A percentile compares a stretch with the other conserved stretches of the same genome.
These are phyloP conservation scores for Neotoma lepida DNA, from an alignment of 2,113 vertebrate genomes.

Conservation along the genomic window DNA sequence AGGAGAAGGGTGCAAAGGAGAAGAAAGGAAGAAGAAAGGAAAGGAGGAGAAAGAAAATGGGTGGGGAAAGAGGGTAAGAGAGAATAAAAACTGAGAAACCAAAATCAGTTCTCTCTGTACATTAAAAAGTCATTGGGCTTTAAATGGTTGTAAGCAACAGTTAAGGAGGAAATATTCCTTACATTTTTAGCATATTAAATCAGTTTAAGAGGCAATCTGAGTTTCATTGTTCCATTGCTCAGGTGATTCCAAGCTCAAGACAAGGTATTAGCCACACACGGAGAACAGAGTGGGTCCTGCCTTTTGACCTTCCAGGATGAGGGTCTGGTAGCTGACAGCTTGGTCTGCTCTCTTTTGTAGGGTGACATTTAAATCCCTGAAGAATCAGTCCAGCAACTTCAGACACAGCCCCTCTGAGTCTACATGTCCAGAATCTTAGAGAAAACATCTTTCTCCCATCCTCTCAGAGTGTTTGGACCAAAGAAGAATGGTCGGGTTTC, in stretches of 20 bases:
- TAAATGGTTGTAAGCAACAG: neutral
- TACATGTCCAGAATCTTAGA: neutral
- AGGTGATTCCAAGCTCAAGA: neutral
- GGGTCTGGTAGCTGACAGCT: neutral
- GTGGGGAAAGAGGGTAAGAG: too few species aligned
- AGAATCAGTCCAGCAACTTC: neutral
- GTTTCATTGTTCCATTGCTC: neutral
- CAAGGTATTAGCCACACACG: fast-evolving
- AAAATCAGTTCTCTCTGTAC: constrained; percentile 37
- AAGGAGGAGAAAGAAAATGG: too few species aligned
- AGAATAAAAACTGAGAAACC: too few species aligned
- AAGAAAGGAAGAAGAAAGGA: too few species aligned
- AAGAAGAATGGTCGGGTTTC: neutral
- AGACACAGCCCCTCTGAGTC: neutral
- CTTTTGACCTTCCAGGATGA: neutral
- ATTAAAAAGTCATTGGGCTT: constrained; percentile 34
- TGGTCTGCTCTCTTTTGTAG: neutral
- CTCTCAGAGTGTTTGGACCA: neutral
- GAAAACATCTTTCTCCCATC: neutral
- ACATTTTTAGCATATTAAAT: neutral
- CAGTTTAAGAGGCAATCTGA: neutral
- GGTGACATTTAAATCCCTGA: neutral
- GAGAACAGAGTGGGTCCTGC: neutral
- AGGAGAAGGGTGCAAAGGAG: too few species aligned
- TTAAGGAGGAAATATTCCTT: neutral